These are phyloP conservation scores for Seriola rivoliana DNA, from an alignment of 2,113 vertebrate species.

Conservation along the genomic window DNA sequence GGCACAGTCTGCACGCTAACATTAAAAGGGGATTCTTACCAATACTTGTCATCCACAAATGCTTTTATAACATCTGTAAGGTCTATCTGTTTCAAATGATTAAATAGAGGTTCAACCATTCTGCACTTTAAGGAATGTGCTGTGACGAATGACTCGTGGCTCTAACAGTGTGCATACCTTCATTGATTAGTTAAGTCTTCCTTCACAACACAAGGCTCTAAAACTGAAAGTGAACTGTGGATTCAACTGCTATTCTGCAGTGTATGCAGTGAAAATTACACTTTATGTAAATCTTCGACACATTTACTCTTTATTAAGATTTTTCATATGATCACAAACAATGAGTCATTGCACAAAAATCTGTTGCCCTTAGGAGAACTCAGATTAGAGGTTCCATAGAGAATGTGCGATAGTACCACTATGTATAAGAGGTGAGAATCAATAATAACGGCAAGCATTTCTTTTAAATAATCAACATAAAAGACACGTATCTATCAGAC, in stretches of 20 bases:
- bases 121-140: background rate
- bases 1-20: background rate
- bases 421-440: background rate
- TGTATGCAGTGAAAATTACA: background rate
- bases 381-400: background rate
- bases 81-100: background rate
- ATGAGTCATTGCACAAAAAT: background rate
- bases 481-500: slow-evolving; percentile 13
- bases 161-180: background rate
- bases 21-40: background rate
- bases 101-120: background rate
- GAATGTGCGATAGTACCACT: background rate
- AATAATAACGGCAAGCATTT: background rate
- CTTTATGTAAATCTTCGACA: background rate
- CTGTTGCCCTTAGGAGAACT: background rate
- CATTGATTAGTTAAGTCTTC: background rate
- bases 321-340: background rate
- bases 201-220: background rate
- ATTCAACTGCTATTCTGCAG: background rate
- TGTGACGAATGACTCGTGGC: background rate
- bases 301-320: background rate
- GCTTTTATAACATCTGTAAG: background rate
- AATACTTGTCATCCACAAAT: background rate
- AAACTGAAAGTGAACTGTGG: background rate
- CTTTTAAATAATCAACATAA: background rate